Conservation (phyloP, 2,888 invertebrate genomes). For the Galeopsomyia nigrocyanea region DNA sequence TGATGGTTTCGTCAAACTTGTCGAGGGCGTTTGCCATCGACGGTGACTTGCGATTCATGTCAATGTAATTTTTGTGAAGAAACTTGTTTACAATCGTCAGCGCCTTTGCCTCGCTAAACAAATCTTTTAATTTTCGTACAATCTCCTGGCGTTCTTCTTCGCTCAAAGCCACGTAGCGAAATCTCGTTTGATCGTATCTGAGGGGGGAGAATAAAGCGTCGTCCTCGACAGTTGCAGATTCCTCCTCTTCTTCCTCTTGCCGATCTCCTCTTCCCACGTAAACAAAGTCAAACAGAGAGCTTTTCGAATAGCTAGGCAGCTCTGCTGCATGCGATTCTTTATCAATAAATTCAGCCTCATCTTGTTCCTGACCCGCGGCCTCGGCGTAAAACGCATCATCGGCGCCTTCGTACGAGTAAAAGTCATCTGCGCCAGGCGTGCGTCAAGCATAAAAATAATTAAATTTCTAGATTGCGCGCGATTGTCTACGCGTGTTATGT, state of each 20-base stretch:
- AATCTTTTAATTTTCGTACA: conserved; percentile 43
- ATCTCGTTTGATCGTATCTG: background rate
- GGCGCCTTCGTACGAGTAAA: too few relatives aligned
- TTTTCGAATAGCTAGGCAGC: conserved; percentile 1
- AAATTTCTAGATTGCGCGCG: too few relatives aligned
- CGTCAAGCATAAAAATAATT: too few relatives aligned
- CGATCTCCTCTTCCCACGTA: background rate
- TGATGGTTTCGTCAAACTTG: conserved; percentile 40
- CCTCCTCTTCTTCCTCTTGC: conserved; percentile 10
- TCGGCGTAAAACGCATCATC: background rate
- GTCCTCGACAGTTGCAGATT: background rate
- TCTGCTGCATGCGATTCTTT: background rate
- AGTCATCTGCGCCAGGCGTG: too few relatives aligned
- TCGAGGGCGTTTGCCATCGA: conserved; percentile 45
- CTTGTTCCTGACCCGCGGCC: background rate
- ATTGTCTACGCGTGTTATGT: too few relatives aligned
- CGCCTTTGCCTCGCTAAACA: conserved; percentile 41
- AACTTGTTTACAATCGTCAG: conserved; percentile 49
- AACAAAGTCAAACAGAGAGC: too few relatives aligned
- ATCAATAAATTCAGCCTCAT: conserved; percentile 12
- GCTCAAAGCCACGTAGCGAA: conserved; percentile 2
- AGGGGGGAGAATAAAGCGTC: background rate
- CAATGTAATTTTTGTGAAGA: conserved; percentile 51
- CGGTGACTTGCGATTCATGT: conserved; percentile 44
- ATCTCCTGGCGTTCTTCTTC: conserved; percentile 45